Conservation (phyloP, 2,113 vertebrate genomes). For the Clinocottus analis region DNA sequence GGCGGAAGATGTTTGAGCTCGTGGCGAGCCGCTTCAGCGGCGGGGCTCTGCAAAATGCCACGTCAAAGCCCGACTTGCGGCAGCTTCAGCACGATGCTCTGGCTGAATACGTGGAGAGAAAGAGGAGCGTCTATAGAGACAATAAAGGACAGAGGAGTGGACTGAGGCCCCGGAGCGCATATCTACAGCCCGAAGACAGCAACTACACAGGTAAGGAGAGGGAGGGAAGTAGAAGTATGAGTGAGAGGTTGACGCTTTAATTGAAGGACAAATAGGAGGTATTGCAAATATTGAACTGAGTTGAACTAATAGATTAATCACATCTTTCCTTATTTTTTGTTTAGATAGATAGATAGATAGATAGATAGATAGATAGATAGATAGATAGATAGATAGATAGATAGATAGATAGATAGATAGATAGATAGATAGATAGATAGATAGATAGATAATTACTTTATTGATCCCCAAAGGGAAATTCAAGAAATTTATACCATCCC, state of each 20-base stretch:
- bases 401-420: too few relatives aligned
- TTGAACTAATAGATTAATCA: background rate
- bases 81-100: constrained; percentile 93
- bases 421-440: too few relatives aligned
- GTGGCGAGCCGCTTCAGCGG: constrained; percentile 64
- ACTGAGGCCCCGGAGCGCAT: constrained; percentile 83
- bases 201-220: constrained; percentile 46
- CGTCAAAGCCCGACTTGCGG: constrained; percentile 86
- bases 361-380: too few relatives aligned
- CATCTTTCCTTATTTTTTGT: background rate
- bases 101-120: constrained; percentile 91
- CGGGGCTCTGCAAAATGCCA: constrained; percentile 68
- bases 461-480: too few relatives aligned
- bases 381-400: too few relatives aligned
- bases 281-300: background rate
- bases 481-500: too few relatives aligned
- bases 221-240: background rate
- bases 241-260: background rate
- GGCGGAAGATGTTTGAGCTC: constrained; percentile 90
- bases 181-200: constrained; percentile 69
- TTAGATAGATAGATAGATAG: too few relatives aligned
- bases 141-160: constrained; percentile 40
- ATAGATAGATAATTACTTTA: too few relatives aligned
- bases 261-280: background rate
- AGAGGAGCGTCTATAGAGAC: constrained; percentile 80